phyloP scores from a whole-genome alignment of 2,113 vertebrate species.

The Rhinoderma darwinii region DNA sequence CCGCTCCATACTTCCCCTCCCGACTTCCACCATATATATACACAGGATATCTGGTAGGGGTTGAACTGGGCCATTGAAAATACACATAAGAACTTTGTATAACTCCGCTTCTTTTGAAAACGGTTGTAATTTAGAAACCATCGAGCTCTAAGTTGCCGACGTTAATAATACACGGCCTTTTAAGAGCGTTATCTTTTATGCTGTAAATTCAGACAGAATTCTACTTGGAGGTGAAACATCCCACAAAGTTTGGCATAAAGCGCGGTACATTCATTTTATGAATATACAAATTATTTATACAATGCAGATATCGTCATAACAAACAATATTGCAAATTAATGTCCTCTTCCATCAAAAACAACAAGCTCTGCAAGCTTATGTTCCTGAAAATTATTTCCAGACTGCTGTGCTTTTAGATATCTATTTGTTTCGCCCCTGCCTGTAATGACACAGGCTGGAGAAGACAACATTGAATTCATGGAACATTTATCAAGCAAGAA shows the following conservation, averaged over 20 bases:
- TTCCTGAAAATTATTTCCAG: conserved; percentile 55
- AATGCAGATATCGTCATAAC: conserved; percentile 47
- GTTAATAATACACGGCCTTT: conserved; percentile 11
- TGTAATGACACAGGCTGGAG: conserved; percentile 64
- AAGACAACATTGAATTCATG: conserved; percentile 65
- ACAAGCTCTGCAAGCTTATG: conserved; percentile 52
- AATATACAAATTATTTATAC: conserved; percentile 52
- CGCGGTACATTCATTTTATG: conserved; percentile 41
- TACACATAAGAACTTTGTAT: background rate
- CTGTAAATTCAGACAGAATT: conserved; percentile 3
- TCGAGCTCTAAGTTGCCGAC: background rate
- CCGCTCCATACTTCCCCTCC: too few species aligned
- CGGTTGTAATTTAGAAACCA: background rate
- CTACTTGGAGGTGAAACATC: conserved; percentile 20
- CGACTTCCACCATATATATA: too few species aligned
- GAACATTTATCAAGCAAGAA: conserved; percentile 65
- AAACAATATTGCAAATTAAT: conserved; percentile 54
- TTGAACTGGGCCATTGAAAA: background rate
- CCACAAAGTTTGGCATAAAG: conserved; percentile 2
- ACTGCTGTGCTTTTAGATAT: conserved; percentile 48
- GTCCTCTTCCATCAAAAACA: conserved; percentile 54
- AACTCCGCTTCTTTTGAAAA: too few species aligned
- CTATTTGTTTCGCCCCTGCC: conserved; percentile 57
- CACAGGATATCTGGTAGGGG: background rate
- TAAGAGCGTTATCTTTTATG: conserved; percentile 1